Evolutionary conservation across 2,888 invertebrate species (phyloP), one percentile per base, ranked within the genome.

Genomic region (Cistogaster globosa): DNA sequence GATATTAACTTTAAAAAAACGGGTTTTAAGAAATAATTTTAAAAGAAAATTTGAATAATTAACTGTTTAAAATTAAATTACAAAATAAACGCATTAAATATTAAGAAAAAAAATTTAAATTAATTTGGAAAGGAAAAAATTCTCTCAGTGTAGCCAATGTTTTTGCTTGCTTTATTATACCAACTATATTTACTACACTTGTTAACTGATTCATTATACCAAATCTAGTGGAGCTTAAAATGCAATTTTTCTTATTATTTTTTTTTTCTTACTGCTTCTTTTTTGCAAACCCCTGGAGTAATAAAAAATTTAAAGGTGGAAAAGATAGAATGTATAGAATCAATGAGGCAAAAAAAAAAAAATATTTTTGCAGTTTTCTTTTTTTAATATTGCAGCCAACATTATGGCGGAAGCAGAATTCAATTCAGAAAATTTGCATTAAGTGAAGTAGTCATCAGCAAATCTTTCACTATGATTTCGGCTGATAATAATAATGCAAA

Each of bases 361-460:
- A 26, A 18, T n/a, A 42, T 53, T 65, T 72, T 53, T 4, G 7
- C 38, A 38, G 38, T 42, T 68, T 16, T 57, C 26, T 53, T 63
- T 71, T 12, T 18, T 16, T 32, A 42, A 42, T 42, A 69, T 68
- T 62, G 51, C 32, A 55, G 32, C 67, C 69, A 75, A 53, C 36
- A 71, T 68, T 62, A 45, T n/a, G 62, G 57, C 71, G 71, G 67
- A 51, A 48, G 82, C 81, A 85, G 82, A 85, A 85, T 65, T 85
- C 85, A 85, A 85, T 85, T 85, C 82, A 82, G 82, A 78, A 85
- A 87, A 88, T 87, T 88, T 88, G 88, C 88, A 88, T 88, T 88
- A 88, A 87, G 86, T 87, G 87, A 88, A 88, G 87, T 87, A 87
- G 87, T 87, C 87, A 87, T 87, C 87, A 87, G 84, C 82, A 85